A percentile compares a stretch with the other conserved stretches of the same genome.
Conservation (phyloP, 2,113 vertebrate species). For the Antechinus flavipes region DNA sequence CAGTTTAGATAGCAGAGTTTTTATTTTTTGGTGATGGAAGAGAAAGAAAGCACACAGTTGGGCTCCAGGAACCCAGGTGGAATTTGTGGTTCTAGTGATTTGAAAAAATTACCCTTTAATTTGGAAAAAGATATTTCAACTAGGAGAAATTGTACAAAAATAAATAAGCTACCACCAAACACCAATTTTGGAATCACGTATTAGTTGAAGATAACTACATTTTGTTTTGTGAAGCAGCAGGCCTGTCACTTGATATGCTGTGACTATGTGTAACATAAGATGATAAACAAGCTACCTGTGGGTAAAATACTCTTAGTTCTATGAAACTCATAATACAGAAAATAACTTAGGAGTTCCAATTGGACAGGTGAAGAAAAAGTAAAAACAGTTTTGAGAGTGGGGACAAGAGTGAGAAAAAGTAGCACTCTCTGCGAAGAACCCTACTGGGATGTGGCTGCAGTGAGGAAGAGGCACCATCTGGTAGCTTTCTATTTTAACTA, state of each 20-base stretch:
- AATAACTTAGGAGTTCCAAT: constrained; percentile 11
- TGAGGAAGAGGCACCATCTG: background rate
- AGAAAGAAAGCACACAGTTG: background rate
- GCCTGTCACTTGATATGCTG: background rate
- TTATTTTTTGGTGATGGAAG: background rate
- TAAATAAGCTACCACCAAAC: constrained; percentile 29
- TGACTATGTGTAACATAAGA: background rate
- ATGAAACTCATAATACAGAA: constrained; percentile 12
- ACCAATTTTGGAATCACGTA: background rate
- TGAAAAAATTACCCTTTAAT: constrained; percentile 11
- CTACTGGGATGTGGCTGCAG: background rate
- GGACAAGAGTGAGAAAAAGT: background rate
- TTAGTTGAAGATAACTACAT: background rate
- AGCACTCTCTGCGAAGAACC: background rate
- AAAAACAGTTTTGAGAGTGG: background rate
- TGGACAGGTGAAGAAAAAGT: constrained; percentile 7
- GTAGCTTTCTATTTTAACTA: background rate
- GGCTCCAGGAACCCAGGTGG: background rate
- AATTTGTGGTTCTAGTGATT: background rate
- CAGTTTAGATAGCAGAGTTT: constrained; percentile 33
- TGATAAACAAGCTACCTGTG: background rate
- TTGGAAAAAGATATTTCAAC: constrained; percentile 30
- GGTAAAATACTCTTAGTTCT: background rate
- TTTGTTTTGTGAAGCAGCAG: background rate
- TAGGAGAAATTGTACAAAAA: background rate